Percentiles rank a stretch among this genome's conserved stretches.
phyloP scores from a whole-genome alignment of 1,140 invertebrate genomes.

The Drosophila repletoides region DNA sequence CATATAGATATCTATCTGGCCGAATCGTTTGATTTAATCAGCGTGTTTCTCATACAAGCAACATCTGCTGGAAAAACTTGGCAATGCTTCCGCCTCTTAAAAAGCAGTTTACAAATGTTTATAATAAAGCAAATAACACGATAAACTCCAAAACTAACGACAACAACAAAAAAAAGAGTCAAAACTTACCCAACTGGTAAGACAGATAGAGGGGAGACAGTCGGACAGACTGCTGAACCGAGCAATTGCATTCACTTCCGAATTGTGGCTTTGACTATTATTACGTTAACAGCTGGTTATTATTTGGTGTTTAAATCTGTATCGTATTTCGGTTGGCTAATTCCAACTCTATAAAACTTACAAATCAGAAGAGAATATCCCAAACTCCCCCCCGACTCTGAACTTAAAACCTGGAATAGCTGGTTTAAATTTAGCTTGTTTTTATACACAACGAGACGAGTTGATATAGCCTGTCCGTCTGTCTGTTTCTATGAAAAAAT shows the following conservation, averaged over 20 bases:
- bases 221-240: background rate
- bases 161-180: constrained; percentile 13
- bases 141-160: constrained; percentile 32
- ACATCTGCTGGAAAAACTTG: constrained; percentile 39
- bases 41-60: constrained; percentile 24
- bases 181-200: constrained; percentile 37
- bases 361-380: no score
- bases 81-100: constrained; percentile 58
- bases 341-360: no score
- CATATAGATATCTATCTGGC: no score
- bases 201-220: background rate
- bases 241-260: constrained; percentile 29
- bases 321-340: no score
- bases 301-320: no score
- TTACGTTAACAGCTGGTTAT: no score
- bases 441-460: no score
- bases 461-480: no score
- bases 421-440: no score
- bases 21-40: constrained; percentile 57
- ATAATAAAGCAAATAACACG: constrained; percentile 41
- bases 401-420: no score
- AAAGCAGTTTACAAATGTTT: constrained; percentile 50
- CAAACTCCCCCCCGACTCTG: no score
- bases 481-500: no score
- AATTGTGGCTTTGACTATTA: constrained; percentile 10